phyloP scores from a whole-genome alignment of 2,797 vertebrate species.

The Cirrhinus molitorella region DNA sequence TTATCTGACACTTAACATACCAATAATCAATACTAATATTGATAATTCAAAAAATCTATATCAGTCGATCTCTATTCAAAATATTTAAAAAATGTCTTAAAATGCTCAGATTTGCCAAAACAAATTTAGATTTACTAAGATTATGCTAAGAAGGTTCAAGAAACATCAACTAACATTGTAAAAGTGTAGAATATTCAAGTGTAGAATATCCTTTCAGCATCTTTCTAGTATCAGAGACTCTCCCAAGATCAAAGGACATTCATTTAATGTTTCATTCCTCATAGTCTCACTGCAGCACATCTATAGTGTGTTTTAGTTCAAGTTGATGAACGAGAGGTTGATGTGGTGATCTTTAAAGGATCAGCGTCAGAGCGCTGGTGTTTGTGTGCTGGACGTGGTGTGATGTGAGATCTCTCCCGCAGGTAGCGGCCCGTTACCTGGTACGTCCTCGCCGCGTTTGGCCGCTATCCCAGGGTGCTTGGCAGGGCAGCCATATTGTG shows the following conservation, averaged over 20 bases:
- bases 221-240: neutral
- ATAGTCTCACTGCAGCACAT: too few species aligned
- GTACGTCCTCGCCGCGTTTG: slow-evolving; percentile 31
- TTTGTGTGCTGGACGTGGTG: neutral
- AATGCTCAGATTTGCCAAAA: neutral
- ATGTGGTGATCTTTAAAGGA: neutral
- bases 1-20: neutral
- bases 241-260: neutral
- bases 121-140: neutral
- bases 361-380: neutral
- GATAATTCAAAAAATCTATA: neutral
- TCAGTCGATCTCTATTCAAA: neutral
- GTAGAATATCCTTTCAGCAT: neutral
- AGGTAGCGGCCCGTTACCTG: slow-evolving; percentile 20
- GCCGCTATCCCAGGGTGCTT: slow-evolving; percentile 38
- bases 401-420: slow-evolving; percentile 7
- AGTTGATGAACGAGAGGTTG: too few species aligned
- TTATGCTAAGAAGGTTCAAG: neutral
- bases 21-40: neutral
- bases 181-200: neutral
- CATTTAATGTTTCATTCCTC: neutral
- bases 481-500: slow-evolving; percentile 36
- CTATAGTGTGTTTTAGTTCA: neutral
- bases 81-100: neutral
- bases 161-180: neutral